Conservation (phyloP, 2,888 invertebrate genomes). For the Torymus aiolomorphi region DNA sequence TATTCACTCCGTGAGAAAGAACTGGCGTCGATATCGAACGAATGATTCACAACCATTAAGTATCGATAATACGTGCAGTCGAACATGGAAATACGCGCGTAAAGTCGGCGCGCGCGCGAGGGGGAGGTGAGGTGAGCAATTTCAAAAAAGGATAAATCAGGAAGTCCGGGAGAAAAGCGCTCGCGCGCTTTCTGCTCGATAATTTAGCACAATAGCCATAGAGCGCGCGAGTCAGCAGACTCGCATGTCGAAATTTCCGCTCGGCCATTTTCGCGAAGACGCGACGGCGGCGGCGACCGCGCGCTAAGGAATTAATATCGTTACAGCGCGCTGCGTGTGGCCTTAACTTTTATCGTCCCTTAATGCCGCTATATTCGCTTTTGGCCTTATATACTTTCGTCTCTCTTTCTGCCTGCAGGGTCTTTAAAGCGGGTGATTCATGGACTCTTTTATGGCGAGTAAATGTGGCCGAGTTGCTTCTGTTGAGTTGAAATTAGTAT, state of each 20-base stretch:
- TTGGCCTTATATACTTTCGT: not conserved
- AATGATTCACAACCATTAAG: no score
- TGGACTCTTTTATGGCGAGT: slow-evolving; percentile 22
- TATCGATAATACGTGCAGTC: not conserved
- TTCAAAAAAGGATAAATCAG: slow-evolving; percentile 23
- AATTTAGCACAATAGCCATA: slow-evolving; percentile 59
- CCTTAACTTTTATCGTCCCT: slow-evolving; percentile 43
- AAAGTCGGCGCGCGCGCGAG: not conserved
- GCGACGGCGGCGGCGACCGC: not conserved
- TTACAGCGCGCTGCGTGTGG: slow-evolving; percentile 6
- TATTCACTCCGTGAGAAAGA: no score
- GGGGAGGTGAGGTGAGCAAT: not conserved
- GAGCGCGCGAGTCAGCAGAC: slow-evolving; percentile 10
- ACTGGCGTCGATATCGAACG: no score
- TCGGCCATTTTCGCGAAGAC: no score
- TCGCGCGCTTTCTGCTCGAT: slow-evolving; percentile 58
- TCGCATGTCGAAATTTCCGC: no score
- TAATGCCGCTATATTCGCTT: slow-evolving; percentile 30
- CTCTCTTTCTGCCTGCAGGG: no score
- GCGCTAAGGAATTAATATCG: slow-evolving; percentile 40
- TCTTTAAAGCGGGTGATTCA: slow-evolving; percentile 18
- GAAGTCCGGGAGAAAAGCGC: slow-evolving; percentile 2
- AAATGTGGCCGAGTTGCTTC: slow-evolving; percentile 8
- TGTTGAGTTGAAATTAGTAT: slow-evolving; percentile 14
- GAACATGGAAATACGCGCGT: not conserved